phyloP scores from a whole-genome alignment of 2,888 invertebrate species.

The Ophion costatus region DNA sequence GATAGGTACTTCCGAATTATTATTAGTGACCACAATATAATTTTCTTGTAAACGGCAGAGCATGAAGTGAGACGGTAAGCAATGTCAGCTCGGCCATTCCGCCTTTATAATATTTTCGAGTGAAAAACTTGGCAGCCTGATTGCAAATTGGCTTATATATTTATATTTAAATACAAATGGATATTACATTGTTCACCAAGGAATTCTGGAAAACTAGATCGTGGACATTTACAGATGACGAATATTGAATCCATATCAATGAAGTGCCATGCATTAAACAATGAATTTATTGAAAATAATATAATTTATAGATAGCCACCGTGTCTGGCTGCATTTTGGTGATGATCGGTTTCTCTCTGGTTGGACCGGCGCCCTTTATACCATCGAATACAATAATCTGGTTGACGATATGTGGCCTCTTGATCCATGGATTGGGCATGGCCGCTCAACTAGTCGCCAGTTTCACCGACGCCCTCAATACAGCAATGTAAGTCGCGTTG shows the following conservation, averaged over 20 bases:
- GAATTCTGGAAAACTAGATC: too few species aligned
- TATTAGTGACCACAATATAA: too few species aligned
- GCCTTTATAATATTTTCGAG: too few species aligned
- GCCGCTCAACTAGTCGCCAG: constrained; percentile 94
- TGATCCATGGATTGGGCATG: constrained; percentile 93
- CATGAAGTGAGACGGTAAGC: too few species aligned
- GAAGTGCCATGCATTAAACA: background rate
- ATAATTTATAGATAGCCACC: constrained; percentile 84
- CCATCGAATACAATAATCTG: constrained; percentile 87
- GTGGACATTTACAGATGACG: too few species aligned
- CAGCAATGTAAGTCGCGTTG: constrained; percentile 88
- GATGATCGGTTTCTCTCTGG: constrained; percentile 88
- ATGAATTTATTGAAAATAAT: background rate
- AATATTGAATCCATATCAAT: background rate
- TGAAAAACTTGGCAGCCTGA: too few species aligned
- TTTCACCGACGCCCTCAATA: constrained; percentile 92
- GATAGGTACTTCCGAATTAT: too few species aligned
- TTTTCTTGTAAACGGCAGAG: too few species aligned
- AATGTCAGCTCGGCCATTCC: too few species aligned
- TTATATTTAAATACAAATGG: too few species aligned
- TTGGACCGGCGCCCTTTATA: constrained; percentile 93
- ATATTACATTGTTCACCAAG: too few species aligned
- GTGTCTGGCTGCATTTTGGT: constrained; percentile 88
- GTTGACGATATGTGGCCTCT: constrained; percentile 89
- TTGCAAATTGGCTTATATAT: too few species aligned